These are phyloP conservation scores for Sebastiscus tertius DNA, from an alignment of 2,797 vertebrate genomes.

Conservation along the genomic window DNA sequence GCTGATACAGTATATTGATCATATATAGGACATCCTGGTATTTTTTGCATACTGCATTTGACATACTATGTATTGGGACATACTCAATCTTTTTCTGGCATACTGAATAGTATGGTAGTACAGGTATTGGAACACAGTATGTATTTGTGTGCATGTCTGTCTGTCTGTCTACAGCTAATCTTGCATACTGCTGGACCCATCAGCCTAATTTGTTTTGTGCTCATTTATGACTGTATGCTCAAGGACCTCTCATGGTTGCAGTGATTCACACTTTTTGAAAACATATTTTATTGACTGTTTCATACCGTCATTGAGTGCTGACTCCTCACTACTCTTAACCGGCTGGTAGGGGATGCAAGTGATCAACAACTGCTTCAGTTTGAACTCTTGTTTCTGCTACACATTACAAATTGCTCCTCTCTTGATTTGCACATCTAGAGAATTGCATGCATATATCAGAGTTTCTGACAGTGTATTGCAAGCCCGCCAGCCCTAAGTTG, in stretches of 20 bases:
- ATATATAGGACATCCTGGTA: no score
- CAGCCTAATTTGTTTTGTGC: neutral
- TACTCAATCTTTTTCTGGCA: no score
- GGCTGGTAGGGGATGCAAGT: no score
- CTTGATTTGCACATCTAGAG: fast-evolving
- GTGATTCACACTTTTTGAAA: neutral
- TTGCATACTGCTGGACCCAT: neutral
- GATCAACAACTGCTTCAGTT: neutral
- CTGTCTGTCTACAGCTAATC: neutral
- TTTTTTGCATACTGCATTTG: no score
- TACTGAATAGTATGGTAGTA: no score
- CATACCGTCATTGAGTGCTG: no score
- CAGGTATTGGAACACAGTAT: no score
- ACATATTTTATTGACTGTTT: neutral
- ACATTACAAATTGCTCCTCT: neutral
- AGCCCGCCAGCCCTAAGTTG: no score
- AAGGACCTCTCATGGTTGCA: neutral
- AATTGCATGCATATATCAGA: neutral
- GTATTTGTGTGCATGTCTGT: no score
- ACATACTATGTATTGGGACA: no score
- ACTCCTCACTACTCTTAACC: neutral
- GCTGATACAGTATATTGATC: no score
- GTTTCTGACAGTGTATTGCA: no score
- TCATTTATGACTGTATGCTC: neutral
- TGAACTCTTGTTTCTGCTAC: neutral